Conservation (phyloP, 2,888 invertebrate genomes). For the Dryomyza anilis region DNA sequence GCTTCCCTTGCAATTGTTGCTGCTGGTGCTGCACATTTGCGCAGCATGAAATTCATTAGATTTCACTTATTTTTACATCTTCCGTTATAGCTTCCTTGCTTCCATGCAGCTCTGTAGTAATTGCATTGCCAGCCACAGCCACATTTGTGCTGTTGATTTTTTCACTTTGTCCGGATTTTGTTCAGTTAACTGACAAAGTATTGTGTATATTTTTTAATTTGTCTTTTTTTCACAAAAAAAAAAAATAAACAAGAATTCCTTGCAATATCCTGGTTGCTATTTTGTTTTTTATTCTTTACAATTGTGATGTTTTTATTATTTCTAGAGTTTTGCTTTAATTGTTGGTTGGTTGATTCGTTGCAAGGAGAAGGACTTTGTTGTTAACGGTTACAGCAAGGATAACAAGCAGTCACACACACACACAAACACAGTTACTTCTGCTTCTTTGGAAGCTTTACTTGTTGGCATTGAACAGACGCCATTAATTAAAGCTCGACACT, state of each 20-base stretch:
- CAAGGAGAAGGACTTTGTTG: constrained; percentile 3
- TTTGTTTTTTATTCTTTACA: neutral
- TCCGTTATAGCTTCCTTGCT: too few relatives aligned
- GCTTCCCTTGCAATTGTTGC: neutral
- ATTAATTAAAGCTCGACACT: constrained; percentile 22
- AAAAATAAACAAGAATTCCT: too few relatives aligned
- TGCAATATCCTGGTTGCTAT: too few relatives aligned
- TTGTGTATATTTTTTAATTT: too few relatives aligned
- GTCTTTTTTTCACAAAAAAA: too few relatives aligned
- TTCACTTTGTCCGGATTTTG: neutral
- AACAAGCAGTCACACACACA: neutral
- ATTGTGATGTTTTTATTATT: neutral
- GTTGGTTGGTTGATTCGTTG: neutral
- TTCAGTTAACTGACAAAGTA: too few relatives aligned
- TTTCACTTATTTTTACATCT: too few relatives aligned
- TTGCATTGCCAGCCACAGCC: neutral
- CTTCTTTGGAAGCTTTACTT: neutral
- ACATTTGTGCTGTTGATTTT: neutral
- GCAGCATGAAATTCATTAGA: neutral
- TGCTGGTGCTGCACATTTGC: neutral
- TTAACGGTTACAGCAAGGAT: constrained; percentile 6
- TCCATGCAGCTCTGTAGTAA: neutral
- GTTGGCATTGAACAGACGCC: constrained; percentile 16
- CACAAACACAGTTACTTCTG: neutral
- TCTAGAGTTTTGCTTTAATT: neutral